These are phyloP conservation scores for Merluccius polli DNA, from an alignment of 2,797 vertebrate species.

Conservation along the genomic window DNA sequence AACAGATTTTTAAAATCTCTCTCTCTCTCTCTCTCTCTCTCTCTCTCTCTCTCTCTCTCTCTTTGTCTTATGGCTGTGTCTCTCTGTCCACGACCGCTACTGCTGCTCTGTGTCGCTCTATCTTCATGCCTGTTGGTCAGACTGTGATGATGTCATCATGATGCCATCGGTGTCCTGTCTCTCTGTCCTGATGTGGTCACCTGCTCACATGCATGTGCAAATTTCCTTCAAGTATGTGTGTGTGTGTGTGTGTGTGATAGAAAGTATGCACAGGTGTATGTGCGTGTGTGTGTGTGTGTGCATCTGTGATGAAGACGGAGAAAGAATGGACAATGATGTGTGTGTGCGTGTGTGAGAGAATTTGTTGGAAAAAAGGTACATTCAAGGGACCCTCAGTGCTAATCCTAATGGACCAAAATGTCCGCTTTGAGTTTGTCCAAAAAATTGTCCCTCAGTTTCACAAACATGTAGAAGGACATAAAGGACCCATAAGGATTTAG, in stretches of 20 bases:
- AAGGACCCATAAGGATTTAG: conserved; percentile 34
- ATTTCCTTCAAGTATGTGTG: conserved; percentile 22
- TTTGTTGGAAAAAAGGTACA: conserved; percentile 12
- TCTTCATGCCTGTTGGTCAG: conserved; percentile 49
- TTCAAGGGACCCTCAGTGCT: conserved; percentile 50
- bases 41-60: too few species aligned
- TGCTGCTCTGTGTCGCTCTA: conserved; percentile 29
- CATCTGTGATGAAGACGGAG: conserved; percentile 3
- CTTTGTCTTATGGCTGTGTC: neutral
- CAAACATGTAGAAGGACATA: neutral
- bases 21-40: neutral
- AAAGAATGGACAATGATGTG: conserved; percentile 11
- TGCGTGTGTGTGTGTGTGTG: conserved; percentile 15
- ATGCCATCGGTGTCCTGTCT: conserved; percentile 14
- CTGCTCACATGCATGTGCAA: conserved; percentile 51
- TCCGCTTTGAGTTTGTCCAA: conserved; percentile 9
- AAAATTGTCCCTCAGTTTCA: neutral
- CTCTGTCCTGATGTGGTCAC: conserved; percentile 32
- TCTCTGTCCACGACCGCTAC: neutral
- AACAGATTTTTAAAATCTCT: neutral
- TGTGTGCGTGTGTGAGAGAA: neutral
- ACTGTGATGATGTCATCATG: conserved; percentile 23
- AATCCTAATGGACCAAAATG: conserved; percentile 36
- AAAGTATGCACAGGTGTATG: conserved; percentile 8
- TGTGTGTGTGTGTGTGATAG: conserved; percentile 13